phyloP scores from a whole-genome alignment of 2,888 invertebrate species.

The Melanotus villosus region DNA sequence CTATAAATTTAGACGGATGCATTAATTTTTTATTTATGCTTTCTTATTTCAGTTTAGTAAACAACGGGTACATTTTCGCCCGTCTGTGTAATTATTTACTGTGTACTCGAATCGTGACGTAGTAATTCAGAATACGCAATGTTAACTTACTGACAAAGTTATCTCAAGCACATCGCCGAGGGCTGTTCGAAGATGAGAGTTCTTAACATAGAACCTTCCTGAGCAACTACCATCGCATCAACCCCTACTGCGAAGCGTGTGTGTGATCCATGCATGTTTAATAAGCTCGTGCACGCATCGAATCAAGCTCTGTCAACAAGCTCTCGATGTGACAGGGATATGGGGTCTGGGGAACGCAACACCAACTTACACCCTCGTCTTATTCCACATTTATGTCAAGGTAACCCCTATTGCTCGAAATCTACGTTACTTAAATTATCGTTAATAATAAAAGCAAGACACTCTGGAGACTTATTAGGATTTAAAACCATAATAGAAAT shows the following conservation, averaged over 20 bases:
- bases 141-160: constrained; percentile 56
- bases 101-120: constrained; percentile 39
- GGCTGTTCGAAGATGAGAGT: constrained; percentile 48
- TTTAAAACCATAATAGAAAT: too few relatives aligned
- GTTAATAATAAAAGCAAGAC: not conserved
- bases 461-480: too few relatives aligned
- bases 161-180: constrained; percentile 54
- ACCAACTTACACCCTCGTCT: constrained; percentile 26
- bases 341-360: constrained; percentile 27
- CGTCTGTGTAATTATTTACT: constrained; percentile 42
- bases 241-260: constrained; percentile 38
- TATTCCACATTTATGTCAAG: constrained; percentile 36
- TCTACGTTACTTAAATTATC: not conserved
- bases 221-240: constrained; percentile 38
- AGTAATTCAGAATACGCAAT: constrained; percentile 55
- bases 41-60: constrained; percentile 28
- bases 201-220: constrained; percentile 41
- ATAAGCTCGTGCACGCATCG: constrained; percentile 55
- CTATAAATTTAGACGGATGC: not conserved
- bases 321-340: constrained; percentile 45
- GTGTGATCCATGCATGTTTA: constrained; percentile 55
- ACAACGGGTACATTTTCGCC: constrained; percentile 35
- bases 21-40: constrained; percentile 33
- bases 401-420: constrained; percentile 23
- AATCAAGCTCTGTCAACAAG: constrained; percentile 56